Evolutionary conservation across 2,888 invertebrate genomes (phyloP).

Genomic region (Tanypteryx hageni): DNA sequence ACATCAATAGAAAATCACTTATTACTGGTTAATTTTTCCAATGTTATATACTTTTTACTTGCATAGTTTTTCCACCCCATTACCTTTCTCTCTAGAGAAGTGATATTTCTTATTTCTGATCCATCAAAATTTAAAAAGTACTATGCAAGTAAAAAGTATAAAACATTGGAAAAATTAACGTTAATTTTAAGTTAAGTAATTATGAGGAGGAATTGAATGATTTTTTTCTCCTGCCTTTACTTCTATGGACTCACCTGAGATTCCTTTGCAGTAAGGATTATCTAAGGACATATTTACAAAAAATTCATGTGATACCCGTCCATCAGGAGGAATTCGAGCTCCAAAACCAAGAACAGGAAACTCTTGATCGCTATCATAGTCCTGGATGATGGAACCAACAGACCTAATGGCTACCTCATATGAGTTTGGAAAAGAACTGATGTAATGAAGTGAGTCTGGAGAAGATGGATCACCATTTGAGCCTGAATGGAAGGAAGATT

Average conservation of each 20-base stretch:
- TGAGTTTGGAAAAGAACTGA: constrained; percentile 72
- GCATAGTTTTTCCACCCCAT: no score
- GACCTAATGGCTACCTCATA: constrained; percentile 75
- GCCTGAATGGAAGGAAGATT: constrained; percentile 69
- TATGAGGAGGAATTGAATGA: no score
- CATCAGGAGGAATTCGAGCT: constrained; percentile 74
- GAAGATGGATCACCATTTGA: constrained; percentile 75
- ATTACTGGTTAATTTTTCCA: no score
- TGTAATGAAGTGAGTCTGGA: constrained; percentile 75
- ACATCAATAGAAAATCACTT: no score
- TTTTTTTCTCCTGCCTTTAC: background rate
- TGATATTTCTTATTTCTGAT: no score
- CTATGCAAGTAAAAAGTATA: no score
- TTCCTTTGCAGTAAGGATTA: constrained; percentile 77
- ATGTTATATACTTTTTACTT: no score
- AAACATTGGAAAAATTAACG: no score
- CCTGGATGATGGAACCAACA: constrained; percentile 75
- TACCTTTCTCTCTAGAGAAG: no score
- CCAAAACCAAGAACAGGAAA: constrained; percentile 76
- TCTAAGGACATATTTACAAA: constrained; percentile 76
- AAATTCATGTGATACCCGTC: constrained; percentile 74
- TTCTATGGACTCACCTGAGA: constrained; percentile 72
- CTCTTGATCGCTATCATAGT: constrained; percentile 77
- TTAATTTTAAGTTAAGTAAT: no score
- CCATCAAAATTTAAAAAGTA: no score